Base-by-base conservation (phyloP, 2,888 invertebrate species). In the Microctonus brassicae region DNA sequence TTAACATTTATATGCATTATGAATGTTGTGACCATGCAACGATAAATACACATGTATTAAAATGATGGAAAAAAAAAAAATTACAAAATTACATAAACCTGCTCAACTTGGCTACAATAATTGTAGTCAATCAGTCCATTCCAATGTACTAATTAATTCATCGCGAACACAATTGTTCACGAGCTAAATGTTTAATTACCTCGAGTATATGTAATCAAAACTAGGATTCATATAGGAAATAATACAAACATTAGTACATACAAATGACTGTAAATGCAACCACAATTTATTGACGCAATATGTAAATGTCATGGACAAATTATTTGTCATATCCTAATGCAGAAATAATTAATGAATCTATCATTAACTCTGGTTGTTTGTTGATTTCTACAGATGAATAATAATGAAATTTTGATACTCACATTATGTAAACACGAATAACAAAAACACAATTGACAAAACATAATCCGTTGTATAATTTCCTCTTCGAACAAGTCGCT, bases 101-200 rank as follows among this genome's bases (percentile, higher is more conserved):
- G 75, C 75, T 74, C 72, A 74, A 72, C 52, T 62, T 65, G 69
- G 68, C 68, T 69, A 36, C 53, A 65, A 34, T 10, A 13, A 13
- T 13, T 4, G 39, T 39, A 39, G 39, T 39, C 47, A 47, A 17
- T 7, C 42, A 63, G 33, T 52, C 36, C 65, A 55, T 17, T 33
- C 36, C 26, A 55, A 33, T 7, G 34, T 36, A 65, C 11, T 9
- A 34, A 47, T 29, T 34, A 22, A 55, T 55, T 65, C 24, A 55
- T 36, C 33, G 36, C 13, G 13, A 65, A 65, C 47, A 53, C 26
- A 53, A 39, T 5, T 36, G 34, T 34, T 36, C 22, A 20, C 26
- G 1, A n/a, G 36, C 55, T 34, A 33, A 55, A 52, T 52, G 17
- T 33, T 33, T 57, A 11, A 62, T 64, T 64, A 52, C 47, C 63